A percentile compares a stretch with the other conserved stretches of the same genome.
Conservation (phyloP, 2,888 invertebrate genomes). For the Volucella bombylans region DNA sequence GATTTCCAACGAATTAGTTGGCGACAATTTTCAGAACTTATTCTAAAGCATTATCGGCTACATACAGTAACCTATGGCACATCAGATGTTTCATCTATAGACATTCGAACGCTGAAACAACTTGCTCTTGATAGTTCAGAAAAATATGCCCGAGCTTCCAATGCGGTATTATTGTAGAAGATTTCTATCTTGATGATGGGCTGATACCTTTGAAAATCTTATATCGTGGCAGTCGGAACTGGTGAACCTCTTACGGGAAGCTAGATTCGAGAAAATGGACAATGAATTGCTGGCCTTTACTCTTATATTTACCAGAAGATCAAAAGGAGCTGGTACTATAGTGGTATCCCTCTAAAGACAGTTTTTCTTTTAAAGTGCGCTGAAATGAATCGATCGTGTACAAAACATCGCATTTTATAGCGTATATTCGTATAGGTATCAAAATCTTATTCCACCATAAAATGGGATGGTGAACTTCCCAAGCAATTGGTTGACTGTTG, state of each 20-base stretch:
- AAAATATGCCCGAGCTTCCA: conserved; percentile 46
- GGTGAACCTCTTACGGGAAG: not conserved
- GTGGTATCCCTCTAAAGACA: too few species aligned
- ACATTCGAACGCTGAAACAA: conserved; percentile 58
- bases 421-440: too few species aligned
- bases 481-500: not conserved
- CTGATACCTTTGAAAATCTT: conserved; percentile 49
- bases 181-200: conserved; percentile 71
- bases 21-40: conserved; percentile 35
- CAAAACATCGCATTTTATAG: not conserved
- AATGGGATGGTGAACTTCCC: too few species aligned
- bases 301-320: too few species aligned
- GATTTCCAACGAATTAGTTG: conserved; percentile 66
- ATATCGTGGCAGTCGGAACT: not conserved
- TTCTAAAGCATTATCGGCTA: conserved; percentile 53
- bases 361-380: not conserved
- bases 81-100: conserved; percentile 54
- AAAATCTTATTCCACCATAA: too few species aligned
- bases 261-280: too few species aligned
- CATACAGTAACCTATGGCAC: too few species aligned
- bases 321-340: too few species aligned
- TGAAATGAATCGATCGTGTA: not conserved
- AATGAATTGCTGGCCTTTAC: not conserved
- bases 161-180: conserved; percentile 47
- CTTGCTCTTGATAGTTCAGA: conserved; percentile 37